A percentile compares a stretch with the other conserved stretches of the same genome.
Conservation (phyloP, 2,113 vertebrate genomes). For the Hoplias malabaricus region DNA sequence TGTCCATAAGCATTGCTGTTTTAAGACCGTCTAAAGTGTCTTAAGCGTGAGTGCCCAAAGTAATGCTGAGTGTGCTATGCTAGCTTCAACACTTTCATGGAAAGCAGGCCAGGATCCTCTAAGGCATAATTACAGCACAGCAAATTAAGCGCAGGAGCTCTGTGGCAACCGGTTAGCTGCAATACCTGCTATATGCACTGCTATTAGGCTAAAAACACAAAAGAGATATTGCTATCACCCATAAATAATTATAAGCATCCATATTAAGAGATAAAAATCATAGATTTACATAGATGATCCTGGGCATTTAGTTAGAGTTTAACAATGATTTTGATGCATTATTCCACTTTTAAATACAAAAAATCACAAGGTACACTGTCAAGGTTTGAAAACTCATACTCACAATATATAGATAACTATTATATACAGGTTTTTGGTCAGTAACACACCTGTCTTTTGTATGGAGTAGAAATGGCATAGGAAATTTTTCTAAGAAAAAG, state of each 20-base stretch:
- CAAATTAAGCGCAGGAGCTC: not conserved
- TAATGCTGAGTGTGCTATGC: not conserved
- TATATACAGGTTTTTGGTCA: conserved; percentile 37
- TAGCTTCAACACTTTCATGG: not conserved
- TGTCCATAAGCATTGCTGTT: not conserved
- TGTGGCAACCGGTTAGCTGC: not conserved
- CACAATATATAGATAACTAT: not conserved
- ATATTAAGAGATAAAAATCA: not conserved
- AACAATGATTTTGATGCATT: conserved; percentile 7
- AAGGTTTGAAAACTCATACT: conserved; percentile 16
- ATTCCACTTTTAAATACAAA: conserved; percentile 48
- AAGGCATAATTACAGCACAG: not conserved
- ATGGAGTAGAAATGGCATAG: conserved; percentile 1
- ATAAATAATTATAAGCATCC: conserved; percentile 3
- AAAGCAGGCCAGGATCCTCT: not conserved
- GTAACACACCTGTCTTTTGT: conserved; percentile 2
- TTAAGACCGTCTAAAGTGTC: not conserved
- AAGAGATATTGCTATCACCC: not conserved
- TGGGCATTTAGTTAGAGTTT: not conserved
- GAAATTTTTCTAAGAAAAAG: not conserved
- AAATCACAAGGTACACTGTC: conserved; percentile 37
- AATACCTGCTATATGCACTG: not conserved
- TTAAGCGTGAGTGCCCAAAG: not conserved
- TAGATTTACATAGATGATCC: not conserved
- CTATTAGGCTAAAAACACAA: not conserved